Evolutionary conservation across 2,113 vertebrate species (phyloP).

Genomic region (Propithecus coquereli): DNA sequence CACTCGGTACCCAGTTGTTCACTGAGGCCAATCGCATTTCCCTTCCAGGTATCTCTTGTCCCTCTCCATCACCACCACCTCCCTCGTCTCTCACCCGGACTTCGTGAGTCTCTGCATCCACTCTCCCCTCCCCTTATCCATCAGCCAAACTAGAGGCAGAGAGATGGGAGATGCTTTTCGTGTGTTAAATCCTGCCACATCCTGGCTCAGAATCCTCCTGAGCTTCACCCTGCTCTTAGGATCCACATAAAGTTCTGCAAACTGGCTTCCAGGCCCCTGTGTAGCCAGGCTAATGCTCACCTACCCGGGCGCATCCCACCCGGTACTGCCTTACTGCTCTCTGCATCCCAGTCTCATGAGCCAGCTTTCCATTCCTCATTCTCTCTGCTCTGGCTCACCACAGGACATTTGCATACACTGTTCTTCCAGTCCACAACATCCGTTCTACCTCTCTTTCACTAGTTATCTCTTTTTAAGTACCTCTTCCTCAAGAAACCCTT

Average conservation of each 20-base stretch:
- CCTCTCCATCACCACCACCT: neutral
- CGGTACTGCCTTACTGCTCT: neutral
- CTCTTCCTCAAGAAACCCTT: neutral
- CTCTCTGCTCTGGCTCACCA: neutral
- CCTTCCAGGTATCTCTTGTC: neutral
- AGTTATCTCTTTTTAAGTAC: neutral
- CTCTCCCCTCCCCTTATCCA: neutral
- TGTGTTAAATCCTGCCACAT: neutral
- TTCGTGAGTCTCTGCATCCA: neutral
- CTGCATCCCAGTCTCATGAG: neutral
- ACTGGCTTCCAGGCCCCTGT: neutral
- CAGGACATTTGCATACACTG: neutral
- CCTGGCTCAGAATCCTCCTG: neutral
- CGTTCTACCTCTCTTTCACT: neutral
- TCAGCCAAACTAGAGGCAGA: neutral
- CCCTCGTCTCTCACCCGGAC: neutral
- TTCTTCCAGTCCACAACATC: neutral
- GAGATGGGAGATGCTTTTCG: neutral
- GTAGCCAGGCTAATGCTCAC: neutral
- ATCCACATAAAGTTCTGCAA: neutral
- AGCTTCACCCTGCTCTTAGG: neutral
- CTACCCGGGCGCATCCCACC: neutral
- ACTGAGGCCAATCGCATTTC: too few species aligned
- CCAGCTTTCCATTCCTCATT: neutral
- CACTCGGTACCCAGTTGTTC: neutral